Conservation (phyloP, 2,113 vertebrate species). For the Neolamprologus cancellatus region DNA sequence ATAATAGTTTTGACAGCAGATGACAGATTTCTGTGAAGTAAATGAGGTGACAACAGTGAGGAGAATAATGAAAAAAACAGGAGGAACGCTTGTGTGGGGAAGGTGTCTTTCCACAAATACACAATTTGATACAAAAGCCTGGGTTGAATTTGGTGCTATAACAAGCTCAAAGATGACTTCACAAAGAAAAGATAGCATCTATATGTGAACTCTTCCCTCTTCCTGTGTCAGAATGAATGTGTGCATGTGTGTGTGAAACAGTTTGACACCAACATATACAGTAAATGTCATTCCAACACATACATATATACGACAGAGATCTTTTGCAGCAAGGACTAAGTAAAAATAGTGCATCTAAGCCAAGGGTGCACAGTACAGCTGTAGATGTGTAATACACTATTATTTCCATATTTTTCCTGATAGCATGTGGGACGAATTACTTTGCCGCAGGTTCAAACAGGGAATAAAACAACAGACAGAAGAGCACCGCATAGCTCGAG, state of each 20-base stretch:
- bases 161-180: not conserved
- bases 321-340: slow-evolving; percentile 2
- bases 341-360: slow-evolving; percentile 8
- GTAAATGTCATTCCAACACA: slow-evolving; percentile 4
- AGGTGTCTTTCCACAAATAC: not conserved
- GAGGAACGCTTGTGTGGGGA: not conserved
- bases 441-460: slow-evolving; percentile 38
- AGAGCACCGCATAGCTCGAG: not conserved
- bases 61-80: not conserved
- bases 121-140: not conserved
- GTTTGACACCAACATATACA: not conserved
- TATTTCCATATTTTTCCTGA: slow-evolving; percentile 55
- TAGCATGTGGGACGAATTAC: slow-evolving; percentile 61
- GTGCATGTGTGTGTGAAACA: slow-evolving; percentile 2
- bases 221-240: not conserved
- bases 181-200: not conserved
- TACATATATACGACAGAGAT: slow-evolving; percentile 2
- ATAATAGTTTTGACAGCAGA: slow-evolving; percentile 68
- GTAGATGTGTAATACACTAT: slow-evolving; percentile 25
- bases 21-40: slow-evolving; percentile 49
- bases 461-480: slow-evolving; percentile 38
- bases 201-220: not conserved
- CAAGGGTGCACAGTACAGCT: not conserved
- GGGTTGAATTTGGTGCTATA: not conserved
- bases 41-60: slow-evolving; percentile 68